These are phyloP conservation scores for Speoplatyrhinus poulsoni DNA, from an alignment of 2,113 vertebrate genomes.

Conservation along the genomic window DNA sequence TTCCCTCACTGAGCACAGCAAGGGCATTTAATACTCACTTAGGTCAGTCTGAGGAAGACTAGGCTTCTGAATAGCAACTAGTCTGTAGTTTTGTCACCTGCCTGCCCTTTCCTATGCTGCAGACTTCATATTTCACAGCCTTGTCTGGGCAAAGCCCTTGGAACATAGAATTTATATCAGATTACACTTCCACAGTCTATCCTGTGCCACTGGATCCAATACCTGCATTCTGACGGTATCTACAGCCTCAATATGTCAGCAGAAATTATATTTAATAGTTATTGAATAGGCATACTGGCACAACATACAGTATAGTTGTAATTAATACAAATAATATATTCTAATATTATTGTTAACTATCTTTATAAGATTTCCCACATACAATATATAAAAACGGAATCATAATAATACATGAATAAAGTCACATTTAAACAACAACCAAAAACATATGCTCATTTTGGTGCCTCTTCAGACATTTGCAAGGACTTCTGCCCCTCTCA, in stretches of 20 bases:
- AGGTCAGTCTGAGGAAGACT: slow-evolving; percentile 44
- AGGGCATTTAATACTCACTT: slow-evolving; percentile 44
- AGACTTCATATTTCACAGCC: slow-evolving; percentile 64
- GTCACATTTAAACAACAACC: background rate
- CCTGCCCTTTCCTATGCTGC: slow-evolving; percentile 60
- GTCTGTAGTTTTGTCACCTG: slow-evolving; percentile 57
- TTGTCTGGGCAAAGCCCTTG: slow-evolving; percentile 50
- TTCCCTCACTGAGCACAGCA: too few relatives aligned
- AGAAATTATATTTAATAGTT: background rate
- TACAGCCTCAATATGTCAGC: background rate
- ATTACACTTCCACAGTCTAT: slow-evolving; percentile 46
- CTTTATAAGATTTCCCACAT: background rate
- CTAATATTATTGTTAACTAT: background rate
- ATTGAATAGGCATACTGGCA: background rate
- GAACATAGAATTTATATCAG: slow-evolving; percentile 47
- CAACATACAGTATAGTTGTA: background rate
- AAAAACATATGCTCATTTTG: background rate
- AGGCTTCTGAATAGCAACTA: slow-evolving; percentile 65
- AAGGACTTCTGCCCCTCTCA: slow-evolving; percentile 5
- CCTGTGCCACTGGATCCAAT: slow-evolving; percentile 15
- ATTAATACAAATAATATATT: background rate
- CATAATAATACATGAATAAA: too few relatives aligned
- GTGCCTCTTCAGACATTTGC: slow-evolving; percentile 11
- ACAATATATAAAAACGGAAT: background rate
- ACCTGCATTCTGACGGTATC: background rate